phyloP scores from a whole-genome alignment of 1,140 invertebrate genomes.

The Drosophila kohkoa region DNA sequence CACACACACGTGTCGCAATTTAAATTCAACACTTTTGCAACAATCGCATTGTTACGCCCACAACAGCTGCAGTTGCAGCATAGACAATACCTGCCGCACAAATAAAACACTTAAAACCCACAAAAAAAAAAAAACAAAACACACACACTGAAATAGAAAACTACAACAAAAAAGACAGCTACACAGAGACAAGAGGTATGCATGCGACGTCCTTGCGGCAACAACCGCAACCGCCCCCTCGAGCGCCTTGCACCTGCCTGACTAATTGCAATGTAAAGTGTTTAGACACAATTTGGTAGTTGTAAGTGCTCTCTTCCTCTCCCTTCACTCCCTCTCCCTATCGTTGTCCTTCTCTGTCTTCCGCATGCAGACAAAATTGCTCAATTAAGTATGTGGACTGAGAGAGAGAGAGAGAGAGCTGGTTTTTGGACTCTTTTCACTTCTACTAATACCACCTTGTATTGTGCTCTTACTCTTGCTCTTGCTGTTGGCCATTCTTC shows the following conservation, averaged over 20 bases:
- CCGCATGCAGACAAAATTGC: slow-evolving; percentile 42
- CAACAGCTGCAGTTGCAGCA: background rate
- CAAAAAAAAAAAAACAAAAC: slow-evolving; percentile 14
- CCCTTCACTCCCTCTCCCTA: too few relatives aligned
- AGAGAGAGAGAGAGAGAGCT: background rate
- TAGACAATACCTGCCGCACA: slow-evolving; percentile 23
- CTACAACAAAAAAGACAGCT: slow-evolving; percentile 12
- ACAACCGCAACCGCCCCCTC: background rate
- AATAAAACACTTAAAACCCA: slow-evolving; percentile 40
- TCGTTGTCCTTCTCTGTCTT: background rate
- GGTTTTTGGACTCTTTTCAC: background rate
- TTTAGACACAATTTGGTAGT: slow-evolving; percentile 66
- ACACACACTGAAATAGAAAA: background rate
- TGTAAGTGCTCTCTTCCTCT: slow-evolving; percentile 28
- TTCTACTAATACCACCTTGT: slow-evolving; percentile 18
- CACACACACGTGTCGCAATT: slow-evolving; percentile 42
- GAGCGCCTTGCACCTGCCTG: slow-evolving; percentile 13
- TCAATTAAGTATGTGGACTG: slow-evolving; percentile 54
- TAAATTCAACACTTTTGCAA: slow-evolving; percentile 31
- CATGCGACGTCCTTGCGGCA: background rate
- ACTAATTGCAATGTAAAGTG: slow-evolving; percentile 74
- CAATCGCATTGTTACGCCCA: slow-evolving; percentile 23
- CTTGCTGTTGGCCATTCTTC: slow-evolving; percentile 3
- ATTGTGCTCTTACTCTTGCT: slow-evolving; percentile 12
- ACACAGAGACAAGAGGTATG: slow-evolving; percentile 21